A percentile compares a stretch with the other conserved stretches of the same genome.
Conservation (phyloP, 2,888 invertebrate genomes). For the Parapristionchus giblindavisi region DNA sequence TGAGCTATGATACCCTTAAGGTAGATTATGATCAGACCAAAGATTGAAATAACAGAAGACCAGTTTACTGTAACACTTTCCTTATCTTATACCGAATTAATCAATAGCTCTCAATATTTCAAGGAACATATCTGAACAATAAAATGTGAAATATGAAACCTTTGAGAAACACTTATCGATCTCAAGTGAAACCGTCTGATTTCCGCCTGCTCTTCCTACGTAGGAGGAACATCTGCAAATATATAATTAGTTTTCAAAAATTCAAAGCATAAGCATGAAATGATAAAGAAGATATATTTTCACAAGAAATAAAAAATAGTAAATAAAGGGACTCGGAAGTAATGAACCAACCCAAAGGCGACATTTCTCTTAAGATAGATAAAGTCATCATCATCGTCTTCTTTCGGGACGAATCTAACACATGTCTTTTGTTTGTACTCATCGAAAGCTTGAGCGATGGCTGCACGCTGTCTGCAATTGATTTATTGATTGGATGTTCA, state of each 20-base stretch:
- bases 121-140: neutral
- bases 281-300: too few relatives aligned
- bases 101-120: neutral
- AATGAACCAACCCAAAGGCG: conserved; percentile 69
- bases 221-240: conserved; percentile 80
- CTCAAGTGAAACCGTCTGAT: conserved; percentile 79
- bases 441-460: conserved; percentile 75
- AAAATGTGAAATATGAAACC: conserved; percentile 36
- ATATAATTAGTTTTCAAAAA: too few relatives aligned
- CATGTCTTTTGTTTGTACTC: conserved; percentile 78
- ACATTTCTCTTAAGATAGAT: conserved; percentile 75
- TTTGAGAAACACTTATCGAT: conserved; percentile 71
- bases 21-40: neutral
- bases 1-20: conserved; percentile 77
- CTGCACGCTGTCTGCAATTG: conserved; percentile 65
- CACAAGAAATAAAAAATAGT: too few relatives aligned
- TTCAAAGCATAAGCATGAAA: too few relatives aligned
- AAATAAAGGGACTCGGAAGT: too few relatives aligned
- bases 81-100: too few relatives aligned
- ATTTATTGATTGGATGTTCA: neutral
- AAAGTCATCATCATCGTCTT: conserved; percentile 75
- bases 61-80: too few relatives aligned
- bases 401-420: conserved; percentile 76
- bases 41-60: too few relatives aligned
- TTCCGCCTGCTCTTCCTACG: conserved; percentile 80